These are phyloP conservation scores for Myotis myotis DNA, from an alignment of 2,797 vertebrate species.

Conservation along the genomic window DNA sequence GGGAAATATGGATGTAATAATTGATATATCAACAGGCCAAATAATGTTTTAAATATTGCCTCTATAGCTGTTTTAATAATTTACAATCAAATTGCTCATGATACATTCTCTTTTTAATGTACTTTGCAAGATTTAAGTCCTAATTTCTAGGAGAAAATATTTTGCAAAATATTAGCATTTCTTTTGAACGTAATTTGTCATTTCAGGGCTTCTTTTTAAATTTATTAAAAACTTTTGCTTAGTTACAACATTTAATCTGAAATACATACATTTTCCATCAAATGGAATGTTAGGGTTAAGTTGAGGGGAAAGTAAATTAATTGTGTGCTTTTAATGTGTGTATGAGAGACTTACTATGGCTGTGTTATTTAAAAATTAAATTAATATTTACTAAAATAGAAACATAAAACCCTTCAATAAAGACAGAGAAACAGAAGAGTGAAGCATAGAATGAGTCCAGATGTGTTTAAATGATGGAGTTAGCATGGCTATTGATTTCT, in stretches of 20 bases:
- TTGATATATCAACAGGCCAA: background rate
- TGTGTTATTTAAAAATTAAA: constrained; percentile 45
- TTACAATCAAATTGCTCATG: background rate
- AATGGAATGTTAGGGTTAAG: background rate
- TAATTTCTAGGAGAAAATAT: constrained; percentile 21
- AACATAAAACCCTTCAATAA: constrained; percentile 31
- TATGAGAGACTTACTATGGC: background rate
- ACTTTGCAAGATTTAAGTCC: constrained; percentile 4
- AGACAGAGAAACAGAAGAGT: background rate
- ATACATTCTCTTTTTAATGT: background rate
- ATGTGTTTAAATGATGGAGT: background rate
- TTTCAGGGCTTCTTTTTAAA: background rate
- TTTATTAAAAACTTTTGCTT: constrained; percentile 17
- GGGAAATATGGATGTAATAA: background rate
- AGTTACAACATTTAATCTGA: constrained; percentile 19
- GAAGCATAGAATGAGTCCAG: background rate
- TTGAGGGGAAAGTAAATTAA: background rate
- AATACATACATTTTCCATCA: background rate
- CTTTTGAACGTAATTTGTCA: background rate
- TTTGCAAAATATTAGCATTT: background rate
- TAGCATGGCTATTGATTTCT: constrained; percentile 22
- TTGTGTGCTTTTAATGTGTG: constrained; percentile 15
- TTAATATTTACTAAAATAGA: constrained; percentile 19
- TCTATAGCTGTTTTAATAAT: background rate
- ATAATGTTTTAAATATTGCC: background rate